These are phyloP conservation scores for Diorhabda carinulata DNA, from an alignment of 1,140 invertebrate genomes.

Conservation along the genomic window DNA sequence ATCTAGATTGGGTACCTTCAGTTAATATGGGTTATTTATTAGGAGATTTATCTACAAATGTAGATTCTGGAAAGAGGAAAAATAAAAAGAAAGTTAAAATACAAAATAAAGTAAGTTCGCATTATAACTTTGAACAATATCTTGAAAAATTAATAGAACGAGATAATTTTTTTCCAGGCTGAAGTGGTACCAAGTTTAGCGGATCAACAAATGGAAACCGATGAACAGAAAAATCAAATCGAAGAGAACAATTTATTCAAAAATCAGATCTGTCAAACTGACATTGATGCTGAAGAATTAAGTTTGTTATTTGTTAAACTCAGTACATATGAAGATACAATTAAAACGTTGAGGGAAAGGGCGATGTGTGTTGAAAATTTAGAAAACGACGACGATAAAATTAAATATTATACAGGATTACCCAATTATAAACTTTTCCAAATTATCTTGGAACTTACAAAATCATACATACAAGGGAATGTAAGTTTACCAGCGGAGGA, in stretches of 20 bases:
- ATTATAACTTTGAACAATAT: too few species aligned
- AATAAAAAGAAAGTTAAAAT: too few species aligned
- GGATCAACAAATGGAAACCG: too few species aligned
- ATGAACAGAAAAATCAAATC: too few species aligned
- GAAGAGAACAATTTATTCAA: too few species aligned
- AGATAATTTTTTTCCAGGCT: too few species aligned
- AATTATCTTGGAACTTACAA: not conserved
- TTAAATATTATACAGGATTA: slow-evolving; percentile 12
- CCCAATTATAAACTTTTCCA: not conserved
- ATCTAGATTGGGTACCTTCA: slow-evolving; percentile 23
- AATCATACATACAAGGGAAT: not conserved
- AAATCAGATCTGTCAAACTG: not conserved
- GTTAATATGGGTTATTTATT: slow-evolving; percentile 13
- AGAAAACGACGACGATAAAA: not conserved
- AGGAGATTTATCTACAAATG: too few species aligned
- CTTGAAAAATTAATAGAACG: too few species aligned
- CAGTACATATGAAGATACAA: not conserved
- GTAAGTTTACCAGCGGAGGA: not conserved
- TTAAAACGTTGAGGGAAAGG: not conserved
- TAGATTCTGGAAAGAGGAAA: too few species aligned
- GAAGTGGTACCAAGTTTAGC: too few species aligned
- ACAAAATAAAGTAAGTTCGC: too few species aligned
- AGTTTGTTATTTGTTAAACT: not conserved
- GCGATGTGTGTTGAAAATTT: not conserved
- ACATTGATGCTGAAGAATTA: not conserved